These are phyloP conservation scores for Campoplex nolae DNA, from an alignment of 2,888 invertebrate species.

Conservation along the genomic window DNA sequence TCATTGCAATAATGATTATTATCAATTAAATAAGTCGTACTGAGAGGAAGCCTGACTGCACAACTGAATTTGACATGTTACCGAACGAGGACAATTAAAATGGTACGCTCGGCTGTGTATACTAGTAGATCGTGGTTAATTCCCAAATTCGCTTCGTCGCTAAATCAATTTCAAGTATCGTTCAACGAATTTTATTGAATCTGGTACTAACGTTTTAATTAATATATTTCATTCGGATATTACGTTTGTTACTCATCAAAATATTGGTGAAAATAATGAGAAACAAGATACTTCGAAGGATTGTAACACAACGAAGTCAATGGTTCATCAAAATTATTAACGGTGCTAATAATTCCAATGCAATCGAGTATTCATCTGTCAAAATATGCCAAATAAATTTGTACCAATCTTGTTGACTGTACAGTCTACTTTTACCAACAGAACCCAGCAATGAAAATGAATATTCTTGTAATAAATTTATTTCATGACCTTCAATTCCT, in stretches of 20 bases:
- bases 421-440: too few species aligned
- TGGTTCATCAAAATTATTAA: background rate
- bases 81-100: slow-evolving; percentile 37
- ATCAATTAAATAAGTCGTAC: background rate
- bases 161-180: slow-evolving; percentile 20
- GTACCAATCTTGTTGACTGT: background rate
- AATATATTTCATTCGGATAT: background rate
- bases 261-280: background rate
- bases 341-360: background rate
- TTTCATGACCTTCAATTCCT: too few species aligned
- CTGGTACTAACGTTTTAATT: background rate
- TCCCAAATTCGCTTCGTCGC: background rate
- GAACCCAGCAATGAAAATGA: too few species aligned
- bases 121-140: slow-evolving; percentile 14
- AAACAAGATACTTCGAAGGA: background rate
- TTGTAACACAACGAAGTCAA: background rate
- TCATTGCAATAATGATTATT: background rate
- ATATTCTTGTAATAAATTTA: too few species aligned
- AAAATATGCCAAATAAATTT: background rate
- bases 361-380: background rate
- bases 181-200: background rate
- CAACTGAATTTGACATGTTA: slow-evolving; percentile 17
- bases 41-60: background rate
- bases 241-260: background rate
- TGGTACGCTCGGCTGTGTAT: slow-evolving; percentile 15